Percentiles rank a stretch among this genome's conserved stretches.
These are phyloP conservation scores for Brachionus calyciflorus DNA, from an alignment of 1,140 invertebrate species.

Conservation along the genomic window DNA sequence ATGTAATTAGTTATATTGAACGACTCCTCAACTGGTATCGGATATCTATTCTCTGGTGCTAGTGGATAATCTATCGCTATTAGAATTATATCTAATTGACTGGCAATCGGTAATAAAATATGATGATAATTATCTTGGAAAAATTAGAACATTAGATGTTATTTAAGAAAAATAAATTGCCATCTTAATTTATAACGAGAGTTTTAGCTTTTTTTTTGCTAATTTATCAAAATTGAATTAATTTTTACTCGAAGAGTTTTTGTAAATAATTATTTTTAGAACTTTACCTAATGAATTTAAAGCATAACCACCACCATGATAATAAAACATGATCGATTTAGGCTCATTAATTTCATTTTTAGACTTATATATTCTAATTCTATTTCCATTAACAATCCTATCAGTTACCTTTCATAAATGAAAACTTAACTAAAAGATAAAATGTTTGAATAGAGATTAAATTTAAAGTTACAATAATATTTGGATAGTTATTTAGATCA, in stretches of 20 bases:
- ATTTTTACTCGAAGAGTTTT: no score
- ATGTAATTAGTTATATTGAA: not conserved
- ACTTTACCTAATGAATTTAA: not conserved
- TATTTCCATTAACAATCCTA: not conserved
- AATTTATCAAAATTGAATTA: no score
- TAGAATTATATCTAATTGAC: not conserved
- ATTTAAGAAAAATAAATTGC: no score
- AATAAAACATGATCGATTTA: not conserved
- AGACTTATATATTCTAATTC: conserved; percentile 2
- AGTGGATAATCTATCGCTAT: conserved; percentile 16
- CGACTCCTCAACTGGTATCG: not conserved
- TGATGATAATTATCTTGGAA: not conserved
- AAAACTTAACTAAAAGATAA: not conserved
- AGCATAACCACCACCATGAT: not conserved
- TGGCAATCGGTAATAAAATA: not conserved
- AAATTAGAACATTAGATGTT: not conserved
- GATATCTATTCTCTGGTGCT: conserved; percentile 5
- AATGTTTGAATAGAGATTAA: not conserved
- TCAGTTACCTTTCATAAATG: not conserved
- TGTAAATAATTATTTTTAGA: not conserved
- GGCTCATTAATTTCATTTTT: not conserved
- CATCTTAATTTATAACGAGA: no score
- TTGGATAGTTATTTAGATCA: not conserved
- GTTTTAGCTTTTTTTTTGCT: no score
- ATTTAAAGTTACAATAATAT: not conserved